Conservation (phyloP, 2,797 vertebrate species). For the Poeciliopsis paucimaculata region DNA sequence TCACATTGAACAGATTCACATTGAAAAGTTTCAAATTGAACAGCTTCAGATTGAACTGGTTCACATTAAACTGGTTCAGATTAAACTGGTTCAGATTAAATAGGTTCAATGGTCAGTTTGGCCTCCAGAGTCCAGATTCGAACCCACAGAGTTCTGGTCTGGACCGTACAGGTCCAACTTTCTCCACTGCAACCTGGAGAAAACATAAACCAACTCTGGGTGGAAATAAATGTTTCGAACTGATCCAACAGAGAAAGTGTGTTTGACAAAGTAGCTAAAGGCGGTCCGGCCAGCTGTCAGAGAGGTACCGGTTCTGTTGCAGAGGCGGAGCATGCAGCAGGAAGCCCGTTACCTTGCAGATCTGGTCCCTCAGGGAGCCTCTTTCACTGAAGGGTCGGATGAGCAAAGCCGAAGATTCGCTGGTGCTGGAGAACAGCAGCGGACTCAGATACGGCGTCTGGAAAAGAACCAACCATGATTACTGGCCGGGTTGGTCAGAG, state of each 20-base stretch:
- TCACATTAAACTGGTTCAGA: no score
- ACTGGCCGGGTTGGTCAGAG: no score
- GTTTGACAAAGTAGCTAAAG: background rate
- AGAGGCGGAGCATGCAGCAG: no score
- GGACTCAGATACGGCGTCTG: slow-evolving; percentile 92
- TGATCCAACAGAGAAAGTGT: background rate
- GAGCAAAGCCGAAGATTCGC: slow-evolving; percentile 91
- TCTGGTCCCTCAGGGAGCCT: slow-evolving; percentile 93
- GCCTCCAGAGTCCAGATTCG: background rate
- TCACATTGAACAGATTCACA: no score
- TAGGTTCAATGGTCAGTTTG: background rate
- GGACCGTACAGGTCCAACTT: background rate
- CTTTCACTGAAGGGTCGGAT: slow-evolving; percentile 92
- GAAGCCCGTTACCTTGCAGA: slow-evolving; percentile 88
- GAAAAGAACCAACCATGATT: background rate
- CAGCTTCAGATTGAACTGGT: no score
- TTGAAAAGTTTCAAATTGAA: no score
- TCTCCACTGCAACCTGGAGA: background rate
- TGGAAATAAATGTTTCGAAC: background rate
- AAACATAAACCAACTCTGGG: background rate
- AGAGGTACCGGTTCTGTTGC: background rate
- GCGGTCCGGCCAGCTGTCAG: background rate
- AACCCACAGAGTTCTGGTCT: background rate
- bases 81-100: no score
- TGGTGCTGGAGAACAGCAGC: slow-evolving; percentile 89